Conservation (phyloP, 2,888 invertebrate genomes). For the Globia sparganii region DNA sequence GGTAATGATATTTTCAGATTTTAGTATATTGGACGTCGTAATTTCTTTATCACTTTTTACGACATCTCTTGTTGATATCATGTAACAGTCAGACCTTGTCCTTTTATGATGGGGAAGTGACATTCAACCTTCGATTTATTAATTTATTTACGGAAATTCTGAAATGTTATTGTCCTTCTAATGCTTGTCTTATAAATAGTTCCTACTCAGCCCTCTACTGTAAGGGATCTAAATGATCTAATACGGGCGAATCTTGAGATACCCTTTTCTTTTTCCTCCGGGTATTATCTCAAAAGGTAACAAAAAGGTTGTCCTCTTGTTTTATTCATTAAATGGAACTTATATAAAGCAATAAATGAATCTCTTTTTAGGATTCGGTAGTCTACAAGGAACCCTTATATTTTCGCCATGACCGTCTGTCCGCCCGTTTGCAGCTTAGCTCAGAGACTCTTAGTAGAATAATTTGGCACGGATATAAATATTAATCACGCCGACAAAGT, state of each 20-base stretch:
- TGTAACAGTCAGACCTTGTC: neutral
- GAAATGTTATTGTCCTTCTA: neutral
- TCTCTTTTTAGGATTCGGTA: neutral
- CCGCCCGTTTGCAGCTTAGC: too few relatives aligned
- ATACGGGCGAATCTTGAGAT: conserved; percentile 14
- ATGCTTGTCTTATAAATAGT: conserved; percentile 6
- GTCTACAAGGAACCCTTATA: too few relatives aligned
- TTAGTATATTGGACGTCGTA: too few relatives aligned
- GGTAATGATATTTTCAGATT: neutral
- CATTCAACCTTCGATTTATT: neutral
- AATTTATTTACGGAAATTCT: neutral
- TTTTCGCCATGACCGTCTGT: too few relatives aligned
- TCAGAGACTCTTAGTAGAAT: too few relatives aligned
- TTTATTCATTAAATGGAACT: conserved; percentile 19
- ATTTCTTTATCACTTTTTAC: neutral
- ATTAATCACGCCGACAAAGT: too few relatives aligned
- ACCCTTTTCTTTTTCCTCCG: conserved; percentile 39
- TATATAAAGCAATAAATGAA: conserved; percentile 21
- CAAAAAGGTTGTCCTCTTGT: conserved; percentile 22
- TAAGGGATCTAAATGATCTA: conserved; percentile 13
- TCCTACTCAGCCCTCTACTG: neutral
- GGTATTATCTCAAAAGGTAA: conserved; percentile 25
- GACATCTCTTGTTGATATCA: too few relatives aligned
- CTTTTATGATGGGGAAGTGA: too few relatives aligned
- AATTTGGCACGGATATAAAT: too few relatives aligned